phyloP scores from a whole-genome alignment of 1,140 invertebrate species.

The Stegodyphus mimosarum region DNA sequence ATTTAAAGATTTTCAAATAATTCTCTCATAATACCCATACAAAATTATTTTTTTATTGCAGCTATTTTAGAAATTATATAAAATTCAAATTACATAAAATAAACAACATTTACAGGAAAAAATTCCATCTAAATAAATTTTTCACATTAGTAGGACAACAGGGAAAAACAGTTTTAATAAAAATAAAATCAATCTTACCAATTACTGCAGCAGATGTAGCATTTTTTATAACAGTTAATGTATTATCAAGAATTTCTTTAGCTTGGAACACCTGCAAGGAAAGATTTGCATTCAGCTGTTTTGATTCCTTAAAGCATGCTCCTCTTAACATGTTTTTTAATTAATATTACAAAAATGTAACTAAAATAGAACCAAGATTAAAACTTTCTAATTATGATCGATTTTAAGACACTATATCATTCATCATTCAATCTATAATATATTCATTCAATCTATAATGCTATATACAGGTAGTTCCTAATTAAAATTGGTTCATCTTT shows the following conservation, averaged over 20 bases:
- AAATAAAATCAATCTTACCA: conserved; percentile 58
- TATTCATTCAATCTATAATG: too few species aligned
- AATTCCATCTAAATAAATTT: too few species aligned
- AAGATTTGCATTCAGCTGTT: background rate
- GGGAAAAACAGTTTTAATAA: background rate
- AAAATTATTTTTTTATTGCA: background rate
- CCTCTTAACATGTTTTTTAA: too few species aligned
- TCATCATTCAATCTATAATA: too few species aligned
- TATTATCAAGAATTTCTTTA: conserved; percentile 62
- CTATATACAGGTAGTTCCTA: too few species aligned
- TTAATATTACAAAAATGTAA: too few species aligned
- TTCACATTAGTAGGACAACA: too few species aligned
- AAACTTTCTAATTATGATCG: too few species aligned
- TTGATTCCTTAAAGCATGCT: too few species aligned
- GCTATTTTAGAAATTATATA: background rate
- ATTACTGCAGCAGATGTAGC: conserved; percentile 58
- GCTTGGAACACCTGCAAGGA: conserved; percentile 64
- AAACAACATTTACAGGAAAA: background rate
- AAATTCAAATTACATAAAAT: background rate
- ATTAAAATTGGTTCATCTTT: too few species aligned
- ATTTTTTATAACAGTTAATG: conserved; percentile 61
- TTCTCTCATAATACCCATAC: background rate
- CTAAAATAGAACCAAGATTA: too few species aligned
- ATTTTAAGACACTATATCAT: too few species aligned
- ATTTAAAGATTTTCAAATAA: background rate